phyloP scores from a whole-genome alignment of 2,888 invertebrate genomes.

The Papilio elwesi region DNA sequence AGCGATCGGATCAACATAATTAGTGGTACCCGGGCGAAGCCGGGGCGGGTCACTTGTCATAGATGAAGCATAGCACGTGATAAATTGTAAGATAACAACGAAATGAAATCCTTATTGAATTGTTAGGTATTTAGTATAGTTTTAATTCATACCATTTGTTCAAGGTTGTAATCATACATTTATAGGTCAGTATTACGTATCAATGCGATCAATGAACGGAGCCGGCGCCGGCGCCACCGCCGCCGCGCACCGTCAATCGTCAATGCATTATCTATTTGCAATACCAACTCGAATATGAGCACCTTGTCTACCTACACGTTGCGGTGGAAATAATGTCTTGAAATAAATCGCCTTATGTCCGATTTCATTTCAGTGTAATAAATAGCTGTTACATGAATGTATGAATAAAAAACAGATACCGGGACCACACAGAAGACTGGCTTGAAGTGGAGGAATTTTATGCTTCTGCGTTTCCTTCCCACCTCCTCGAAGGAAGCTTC shows the following conservation, averaged over 20 bases:
- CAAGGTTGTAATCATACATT: conserved; percentile 10
- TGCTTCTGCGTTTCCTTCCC: too few relatives aligned
- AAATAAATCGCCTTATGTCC: not conserved
- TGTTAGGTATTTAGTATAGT: too few relatives aligned
- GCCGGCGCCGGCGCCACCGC: conserved; percentile 16
- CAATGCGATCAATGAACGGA: conserved; percentile 24
- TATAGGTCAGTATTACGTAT: conserved; percentile 35
- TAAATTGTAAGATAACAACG: too few relatives aligned
- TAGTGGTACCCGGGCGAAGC: too few relatives aligned
- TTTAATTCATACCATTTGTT: not conserved
- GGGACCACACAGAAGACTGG: too few relatives aligned
- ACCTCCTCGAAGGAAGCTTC: too few relatives aligned
- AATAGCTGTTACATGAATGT: too few relatives aligned
- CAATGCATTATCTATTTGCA: conserved; percentile 14
- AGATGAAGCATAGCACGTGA: too few relatives aligned
- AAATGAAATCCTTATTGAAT: not conserved
- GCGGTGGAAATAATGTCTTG: not conserved
- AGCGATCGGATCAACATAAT: too few relatives aligned
- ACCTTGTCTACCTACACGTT: not conserved
- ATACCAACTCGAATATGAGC: not conserved
- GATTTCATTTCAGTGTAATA: not conserved
- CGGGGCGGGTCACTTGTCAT: too few relatives aligned
- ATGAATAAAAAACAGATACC: too few relatives aligned
- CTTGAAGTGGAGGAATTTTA: too few relatives aligned
- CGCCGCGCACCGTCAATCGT: not conserved